A percentile compares a stretch with the other conserved stretches of the same genome.
phyloP scores from a whole-genome alignment of 2,888 invertebrate species.

The Cecidostiba fungosa region DNA sequence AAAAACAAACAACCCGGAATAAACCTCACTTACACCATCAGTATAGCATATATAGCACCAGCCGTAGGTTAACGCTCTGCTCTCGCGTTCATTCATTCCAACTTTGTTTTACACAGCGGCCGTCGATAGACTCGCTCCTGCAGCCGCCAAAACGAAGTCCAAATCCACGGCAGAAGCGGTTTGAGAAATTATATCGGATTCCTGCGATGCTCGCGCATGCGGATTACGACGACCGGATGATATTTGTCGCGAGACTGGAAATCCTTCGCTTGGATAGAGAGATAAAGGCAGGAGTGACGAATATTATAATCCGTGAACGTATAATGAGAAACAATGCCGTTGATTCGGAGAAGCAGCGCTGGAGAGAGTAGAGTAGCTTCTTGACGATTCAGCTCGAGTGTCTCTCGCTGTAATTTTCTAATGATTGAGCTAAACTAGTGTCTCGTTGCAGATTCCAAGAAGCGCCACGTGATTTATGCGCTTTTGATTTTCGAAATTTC shows the following conservation, averaged over 20 bases:
- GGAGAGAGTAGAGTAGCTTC: not conserved
- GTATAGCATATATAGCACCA: no score
- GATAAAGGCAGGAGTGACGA: constrained; percentile 3
- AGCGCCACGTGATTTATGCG: constrained; percentile 19
- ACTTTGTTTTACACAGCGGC: not conserved
- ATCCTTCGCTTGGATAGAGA: constrained; percentile 4
- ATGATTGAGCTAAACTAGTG: constrained; percentile 34
- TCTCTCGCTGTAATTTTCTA: constrained; percentile 22
- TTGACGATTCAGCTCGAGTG: constrained; percentile 29
- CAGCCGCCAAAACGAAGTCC: constrained; percentile 27
- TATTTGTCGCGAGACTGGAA: constrained; percentile 33
- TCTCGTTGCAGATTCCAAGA: constrained; percentile 14
- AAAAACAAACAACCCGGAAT: not conserved
- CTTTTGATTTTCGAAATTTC: not conserved
- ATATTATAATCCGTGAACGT: not conserved
- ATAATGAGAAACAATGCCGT: constrained; percentile 5
- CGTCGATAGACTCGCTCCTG: not conserved
- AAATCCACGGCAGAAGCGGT: constrained; percentile 60
- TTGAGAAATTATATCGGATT: constrained; percentile 59
- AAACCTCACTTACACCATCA: not conserved
- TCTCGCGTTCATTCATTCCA: constrained; percentile 40
- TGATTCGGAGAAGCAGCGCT: not conserved
- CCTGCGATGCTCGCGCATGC: not conserved
- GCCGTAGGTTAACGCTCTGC: not conserved
- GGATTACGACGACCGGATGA: constrained; percentile 29